Conservation (phyloP, 2,888 invertebrate genomes). For the Gari tellinella region DNA sequence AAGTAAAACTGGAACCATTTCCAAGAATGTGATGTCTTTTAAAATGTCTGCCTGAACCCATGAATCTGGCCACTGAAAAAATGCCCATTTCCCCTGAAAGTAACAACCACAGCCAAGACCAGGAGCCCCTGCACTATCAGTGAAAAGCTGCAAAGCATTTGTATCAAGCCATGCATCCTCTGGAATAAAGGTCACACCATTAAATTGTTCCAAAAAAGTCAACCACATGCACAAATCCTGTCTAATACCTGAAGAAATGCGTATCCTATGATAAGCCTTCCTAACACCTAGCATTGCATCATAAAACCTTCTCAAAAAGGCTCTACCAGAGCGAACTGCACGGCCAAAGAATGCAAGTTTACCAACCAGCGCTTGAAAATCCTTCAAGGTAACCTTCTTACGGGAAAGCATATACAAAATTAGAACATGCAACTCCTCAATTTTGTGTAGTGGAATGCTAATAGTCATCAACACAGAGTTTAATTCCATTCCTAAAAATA, state of each 20-base stretch:
- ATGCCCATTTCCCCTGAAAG: background rate
- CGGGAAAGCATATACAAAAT: background rate
- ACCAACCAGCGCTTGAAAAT: slow-evolving; percentile 16
- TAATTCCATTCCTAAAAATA: slow-evolving; percentile 28
- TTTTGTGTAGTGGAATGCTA: slow-evolving; percentile 7
- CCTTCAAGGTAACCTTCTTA: slow-evolving; percentile 12
- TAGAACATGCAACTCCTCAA: slow-evolving; percentile 8
- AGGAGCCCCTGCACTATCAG: slow-evolving; percentile 1
- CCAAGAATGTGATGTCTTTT: slow-evolving; percentile 7
- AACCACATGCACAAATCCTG: background rate
- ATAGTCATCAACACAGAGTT: slow-evolving; percentile 11
- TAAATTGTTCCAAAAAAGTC: slow-evolving; percentile 2
- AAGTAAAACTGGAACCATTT: background rate
- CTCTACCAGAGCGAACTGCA: slow-evolving; percentile 16
- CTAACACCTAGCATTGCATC: slow-evolving; percentile 9
- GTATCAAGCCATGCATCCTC: background rate
- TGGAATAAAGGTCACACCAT: background rate
- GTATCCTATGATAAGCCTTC: slow-evolving; percentile 14
- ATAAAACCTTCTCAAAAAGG: slow-evolving; percentile 26
- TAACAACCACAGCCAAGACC: slow-evolving; percentile 1
- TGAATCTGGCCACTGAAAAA: slow-evolving; percentile 1
- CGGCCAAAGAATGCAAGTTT: slow-evolving; percentile 11
- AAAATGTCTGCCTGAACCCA: background rate
- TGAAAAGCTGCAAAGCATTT: background rate
- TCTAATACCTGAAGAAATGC: slow-evolving; percentile 6